These are phyloP conservation scores for Lysiphlebus fabarum DNA, from an alignment of 1,140 invertebrate genomes.

Conservation along the genomic window DNA sequence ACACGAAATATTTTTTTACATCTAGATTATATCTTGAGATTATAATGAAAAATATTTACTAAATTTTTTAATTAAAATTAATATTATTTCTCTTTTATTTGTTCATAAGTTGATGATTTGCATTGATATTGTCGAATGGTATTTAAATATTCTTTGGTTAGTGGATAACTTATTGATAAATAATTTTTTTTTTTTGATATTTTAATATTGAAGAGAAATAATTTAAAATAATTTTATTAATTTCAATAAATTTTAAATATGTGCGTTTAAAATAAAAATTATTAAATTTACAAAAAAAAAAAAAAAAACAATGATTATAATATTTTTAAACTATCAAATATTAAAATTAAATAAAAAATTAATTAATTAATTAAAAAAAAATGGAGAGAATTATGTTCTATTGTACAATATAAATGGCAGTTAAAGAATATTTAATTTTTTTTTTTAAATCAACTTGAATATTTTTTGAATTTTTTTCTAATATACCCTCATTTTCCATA, in stretches of 20 bases:
- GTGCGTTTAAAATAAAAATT: too few relatives aligned
- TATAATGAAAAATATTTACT: conserved; percentile 16
- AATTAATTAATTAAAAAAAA: conserved; percentile 10
- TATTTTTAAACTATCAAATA: too few relatives aligned
- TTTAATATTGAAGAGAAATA: neutral
- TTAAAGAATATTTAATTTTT: too few relatives aligned
- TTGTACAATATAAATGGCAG: conserved; percentile 13
- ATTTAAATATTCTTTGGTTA: too few relatives aligned
- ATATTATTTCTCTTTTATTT: conserved; percentile 12
- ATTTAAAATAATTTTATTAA: neutral
- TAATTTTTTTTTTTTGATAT: neutral
- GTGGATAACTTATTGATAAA: too few relatives aligned
- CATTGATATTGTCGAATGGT: too few relatives aligned
- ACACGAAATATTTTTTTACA: conserved; percentile 35
- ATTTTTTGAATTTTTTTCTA: too few relatives aligned
- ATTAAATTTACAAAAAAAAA: too few relatives aligned
- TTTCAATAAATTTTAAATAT: neutral
- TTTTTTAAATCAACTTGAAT: too few relatives aligned
- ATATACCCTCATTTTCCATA: too few relatives aligned
- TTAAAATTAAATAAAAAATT: neutral
- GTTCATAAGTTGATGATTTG: neutral
- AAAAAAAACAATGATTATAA: too few relatives aligned
- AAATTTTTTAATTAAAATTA: conserved; percentile 10
- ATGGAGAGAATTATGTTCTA: conserved; percentile 10
- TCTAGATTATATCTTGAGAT: conserved; percentile 30